Conservation (phyloP, 1,140 invertebrate species). For the Zeugodacus cucurbitae region DNA sequence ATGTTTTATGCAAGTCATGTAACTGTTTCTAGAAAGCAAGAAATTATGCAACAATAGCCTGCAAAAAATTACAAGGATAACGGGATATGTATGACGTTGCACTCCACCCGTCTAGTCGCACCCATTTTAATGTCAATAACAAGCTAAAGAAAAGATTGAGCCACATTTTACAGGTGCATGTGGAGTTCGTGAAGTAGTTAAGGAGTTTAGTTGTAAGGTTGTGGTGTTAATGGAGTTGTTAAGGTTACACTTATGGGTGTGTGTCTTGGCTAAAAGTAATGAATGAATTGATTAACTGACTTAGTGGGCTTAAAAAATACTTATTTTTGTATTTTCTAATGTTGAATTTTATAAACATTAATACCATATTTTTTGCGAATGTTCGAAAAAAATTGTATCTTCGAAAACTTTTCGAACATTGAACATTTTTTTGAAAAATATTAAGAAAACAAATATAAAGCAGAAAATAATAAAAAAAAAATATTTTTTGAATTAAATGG, state of each 20-base stretch:
- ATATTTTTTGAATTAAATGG: too few relatives aligned
- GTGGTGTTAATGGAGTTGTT: not conserved
- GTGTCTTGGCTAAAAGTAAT: too few relatives aligned
- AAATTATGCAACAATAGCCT: conserved; percentile 7
- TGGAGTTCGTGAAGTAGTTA: not conserved
- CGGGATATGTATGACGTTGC: not conserved
- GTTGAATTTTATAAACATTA: too few relatives aligned
- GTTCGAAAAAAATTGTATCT: too few relatives aligned
- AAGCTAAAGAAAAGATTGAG: conserved; percentile 13
- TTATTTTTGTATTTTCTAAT: too few relatives aligned
- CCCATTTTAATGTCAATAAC: conserved; percentile 47
- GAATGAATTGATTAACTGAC: not conserved
- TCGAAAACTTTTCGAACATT: too few relatives aligned
- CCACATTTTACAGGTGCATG: not conserved
- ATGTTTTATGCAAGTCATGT: not conserved
- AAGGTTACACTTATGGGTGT: not conserved
- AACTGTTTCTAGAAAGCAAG: not conserved
- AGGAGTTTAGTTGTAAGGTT: not conserved
- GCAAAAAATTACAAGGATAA: too few relatives aligned
- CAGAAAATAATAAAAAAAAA: too few relatives aligned
- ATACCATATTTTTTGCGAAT: too few relatives aligned
- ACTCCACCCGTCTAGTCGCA: conserved; percentile 42
- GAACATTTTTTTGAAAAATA: too few relatives aligned
- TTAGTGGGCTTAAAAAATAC: too few relatives aligned
- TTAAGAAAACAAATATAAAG: too few relatives aligned